These are phyloP conservation scores for Syrista parreyssii DNA, from an alignment of 2,888 invertebrate genomes.

Conservation along the genomic window DNA sequence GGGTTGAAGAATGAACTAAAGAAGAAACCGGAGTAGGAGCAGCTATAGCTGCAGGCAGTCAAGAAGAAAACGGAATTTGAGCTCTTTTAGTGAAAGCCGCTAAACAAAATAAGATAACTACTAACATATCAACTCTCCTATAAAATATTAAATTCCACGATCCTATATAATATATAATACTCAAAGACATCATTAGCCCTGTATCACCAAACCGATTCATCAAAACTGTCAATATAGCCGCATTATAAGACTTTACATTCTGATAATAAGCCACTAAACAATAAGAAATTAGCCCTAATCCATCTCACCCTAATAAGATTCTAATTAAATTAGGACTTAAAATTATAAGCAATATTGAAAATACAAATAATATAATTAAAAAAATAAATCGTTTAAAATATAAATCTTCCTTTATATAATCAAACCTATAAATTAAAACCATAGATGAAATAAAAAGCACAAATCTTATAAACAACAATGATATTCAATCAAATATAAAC, in stretches of 20 bases:
- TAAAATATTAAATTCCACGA: constrained; percentile 45
- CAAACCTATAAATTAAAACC: constrained; percentile 73
- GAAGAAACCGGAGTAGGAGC: constrained; percentile 83
- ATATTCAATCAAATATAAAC: constrained; percentile 75
- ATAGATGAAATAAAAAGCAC: constrained; percentile 76
- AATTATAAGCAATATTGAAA: constrained; percentile 77
- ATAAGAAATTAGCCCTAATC: constrained; percentile 79
- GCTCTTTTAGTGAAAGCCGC: constrained; percentile 82
- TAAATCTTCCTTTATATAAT: constrained; percentile 73
- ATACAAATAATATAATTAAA: constrained; percentile 73
- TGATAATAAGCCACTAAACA: constrained; percentile 80
- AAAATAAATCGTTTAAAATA: constrained; percentile 73
- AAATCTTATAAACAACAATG: constrained; percentile 73
- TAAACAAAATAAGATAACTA: constrained; percentile 54
- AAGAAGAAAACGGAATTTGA: constrained; percentile 84
- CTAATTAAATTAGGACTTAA: constrained; percentile 77
- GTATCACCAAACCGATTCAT: constrained; percentile 82
- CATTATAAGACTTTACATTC: constrained; percentile 76
- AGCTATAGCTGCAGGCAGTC: constrained; percentile 80
- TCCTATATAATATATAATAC: constrained; percentile 32
- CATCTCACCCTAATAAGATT: constrained; percentile 80
- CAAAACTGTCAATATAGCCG: constrained; percentile 78
- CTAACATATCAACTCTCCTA: constrained; percentile 53
- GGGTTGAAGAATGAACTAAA: constrained; percentile 82
- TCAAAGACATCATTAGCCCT: constrained; percentile 70